Conservation (phyloP, 2,113 vertebrate genomes). For the Opisthocomus hoazin region DNA sequence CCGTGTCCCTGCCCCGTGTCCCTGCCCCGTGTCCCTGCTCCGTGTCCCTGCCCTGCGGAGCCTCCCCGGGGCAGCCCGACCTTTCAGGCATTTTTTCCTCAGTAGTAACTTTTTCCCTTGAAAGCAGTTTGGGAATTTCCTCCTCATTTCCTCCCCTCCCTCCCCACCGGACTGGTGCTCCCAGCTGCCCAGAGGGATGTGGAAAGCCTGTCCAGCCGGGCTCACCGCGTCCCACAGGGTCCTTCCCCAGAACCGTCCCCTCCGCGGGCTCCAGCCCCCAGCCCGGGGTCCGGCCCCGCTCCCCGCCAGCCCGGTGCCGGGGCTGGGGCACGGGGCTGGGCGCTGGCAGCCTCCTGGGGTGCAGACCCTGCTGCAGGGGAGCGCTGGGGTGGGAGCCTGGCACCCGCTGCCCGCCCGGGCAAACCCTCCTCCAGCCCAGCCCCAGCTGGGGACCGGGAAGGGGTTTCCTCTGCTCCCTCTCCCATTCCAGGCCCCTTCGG, state of each 20-base stretch:
- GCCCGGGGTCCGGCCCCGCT: neutral
- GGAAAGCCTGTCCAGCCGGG: neutral
- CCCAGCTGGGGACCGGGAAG: neutral
- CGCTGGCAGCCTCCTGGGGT: neutral
- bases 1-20: too few species aligned
- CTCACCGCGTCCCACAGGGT: rapidly evolving
- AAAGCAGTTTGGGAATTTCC: conserved; percentile 45
- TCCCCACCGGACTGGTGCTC: neutral
- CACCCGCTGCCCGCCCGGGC: rapidly evolving
- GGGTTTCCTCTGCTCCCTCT: neutral
- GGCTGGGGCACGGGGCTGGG: neutral
- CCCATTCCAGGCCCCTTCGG: neutral
- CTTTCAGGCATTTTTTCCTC: neutral
- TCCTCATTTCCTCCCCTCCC: conserved; percentile 4
- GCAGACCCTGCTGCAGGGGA: neutral
- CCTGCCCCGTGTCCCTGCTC: too few species aligned
- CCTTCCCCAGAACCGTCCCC: rapidly evolving
- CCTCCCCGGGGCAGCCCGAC: neutral
- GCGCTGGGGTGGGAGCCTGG: neutral
- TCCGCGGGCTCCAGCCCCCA: neutral
- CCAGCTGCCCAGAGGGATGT: neutral
- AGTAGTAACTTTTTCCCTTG: conserved; percentile 34
- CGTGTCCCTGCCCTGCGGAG: rapidly evolving
- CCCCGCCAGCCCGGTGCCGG: neutral
- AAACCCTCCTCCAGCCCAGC: neutral